These are phyloP conservation scores for Gymnodraco acuticeps DNA, from an alignment of 2,797 vertebrate genomes.

Conservation along the genomic window DNA sequence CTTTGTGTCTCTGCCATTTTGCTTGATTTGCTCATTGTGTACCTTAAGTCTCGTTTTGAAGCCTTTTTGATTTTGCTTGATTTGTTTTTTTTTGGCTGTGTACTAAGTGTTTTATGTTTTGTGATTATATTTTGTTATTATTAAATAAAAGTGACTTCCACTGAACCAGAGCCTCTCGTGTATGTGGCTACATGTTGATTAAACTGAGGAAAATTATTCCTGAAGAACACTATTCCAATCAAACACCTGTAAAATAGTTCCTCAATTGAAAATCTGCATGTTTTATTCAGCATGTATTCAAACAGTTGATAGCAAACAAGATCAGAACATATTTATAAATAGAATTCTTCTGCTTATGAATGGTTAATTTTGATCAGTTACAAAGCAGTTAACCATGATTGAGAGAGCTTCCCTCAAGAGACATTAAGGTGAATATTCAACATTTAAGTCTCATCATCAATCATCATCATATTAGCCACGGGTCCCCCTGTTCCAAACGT, in stretches of 20 bases:
- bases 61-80: slow-evolving; percentile 38
- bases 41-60: slow-evolving; percentile 37
- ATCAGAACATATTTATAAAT: neutral
- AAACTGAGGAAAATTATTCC: slow-evolving; percentile 39
- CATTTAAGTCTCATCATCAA: slow-evolving; percentile 67
- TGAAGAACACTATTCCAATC: slow-evolving; percentile 20
- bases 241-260: slow-evolving; percentile 21
- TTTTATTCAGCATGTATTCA: slow-evolving; percentile 19
- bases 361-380: slow-evolving; percentile 56
- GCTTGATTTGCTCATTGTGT: slow-evolving; percentile 54
- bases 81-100: slow-evolving; percentile 65
- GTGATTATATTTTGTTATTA: slow-evolving; percentile 65
- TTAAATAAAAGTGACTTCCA: slow-evolving; percentile 80
- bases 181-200: slow-evolving; percentile 78
- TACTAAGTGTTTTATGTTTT: slow-evolving; percentile 61
- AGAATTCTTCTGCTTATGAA: slow-evolving; percentile 15
- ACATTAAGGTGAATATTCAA: slow-evolving; percentile 79
- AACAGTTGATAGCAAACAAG: neutral
- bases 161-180: slow-evolving; percentile 73
- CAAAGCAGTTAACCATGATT: slow-evolving; percentile 70
- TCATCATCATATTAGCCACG: slow-evolving; percentile 68
- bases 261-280: slow-evolving; percentile 32
- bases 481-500: slow-evolving; percentile 63
- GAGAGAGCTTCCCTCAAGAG: slow-evolving; percentile 69
- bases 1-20: slow-evolving; percentile 41